Base-by-base conservation (phyloP, 2,888 invertebrate species). In the Eilema sororculum region DNA sequence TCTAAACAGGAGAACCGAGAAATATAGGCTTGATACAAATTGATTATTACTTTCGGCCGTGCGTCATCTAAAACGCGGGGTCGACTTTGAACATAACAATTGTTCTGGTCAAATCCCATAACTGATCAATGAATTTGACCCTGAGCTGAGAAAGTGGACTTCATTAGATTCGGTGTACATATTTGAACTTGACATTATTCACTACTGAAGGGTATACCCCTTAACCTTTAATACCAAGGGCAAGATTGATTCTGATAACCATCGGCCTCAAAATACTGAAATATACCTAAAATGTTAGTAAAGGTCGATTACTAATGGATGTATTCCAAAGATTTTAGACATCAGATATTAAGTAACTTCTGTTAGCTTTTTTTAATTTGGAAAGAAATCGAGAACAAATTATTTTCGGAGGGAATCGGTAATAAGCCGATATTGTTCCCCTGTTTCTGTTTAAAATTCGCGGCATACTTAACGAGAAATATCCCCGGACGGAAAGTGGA, bases 211-310 rank as follows among this genome's bases (percentile, higher is more conserved):
- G 33, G 57, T 61, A 62, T 28, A 20, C 24, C 20, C 13, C 65
- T 33, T 30, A 10, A 71, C 68, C 70, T 67, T 28, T 41, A 24
- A 65, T 67, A 30, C 59, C 72, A 78, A 78, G 75, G 80, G 63
- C 69, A 20, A 41, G 28, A 25, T 52, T 62, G 25, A 56, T 61
- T 58, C 56, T 63, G 71, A 71, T 71, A 60, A 65, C 30, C 22
- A 71, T 71, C 67, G 20, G 28, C 63, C 60, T 52, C 33, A 59
- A 69, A 28, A 46, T 52, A 24, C 37, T 52, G 16, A 37, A 41
- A 33, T 20, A 59, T 5, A 30, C 13, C 28, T 10, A 24, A 63
- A 28, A 63, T 20, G 8, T 68, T 57, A 46, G 52, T n/a, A 2
- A n/a, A 52, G n/a, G 10, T n/a, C 9, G 28, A 60, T 30, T 10